phyloP scores from a whole-genome alignment of 2,113 vertebrate genomes.

The Hippopotamus amphibius region DNA sequence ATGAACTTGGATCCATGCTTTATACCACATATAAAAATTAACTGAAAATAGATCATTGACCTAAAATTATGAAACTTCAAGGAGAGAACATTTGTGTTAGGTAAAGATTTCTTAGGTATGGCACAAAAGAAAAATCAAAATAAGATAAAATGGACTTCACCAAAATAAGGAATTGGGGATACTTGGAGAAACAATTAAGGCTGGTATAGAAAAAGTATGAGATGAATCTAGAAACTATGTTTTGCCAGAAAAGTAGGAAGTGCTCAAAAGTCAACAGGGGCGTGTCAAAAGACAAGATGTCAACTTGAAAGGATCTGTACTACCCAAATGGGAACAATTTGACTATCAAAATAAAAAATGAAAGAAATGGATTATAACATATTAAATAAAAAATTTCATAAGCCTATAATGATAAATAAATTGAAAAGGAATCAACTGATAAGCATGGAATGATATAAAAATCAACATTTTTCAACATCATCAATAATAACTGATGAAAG shows the following conservation, averaged over 20 bases:
- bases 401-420: neutral
- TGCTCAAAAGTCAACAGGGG: neutral
- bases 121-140: slow-evolving; percentile 9
- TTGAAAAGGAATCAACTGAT: neutral
- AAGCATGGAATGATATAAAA: neutral
- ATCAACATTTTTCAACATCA: neutral
- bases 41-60: neutral
- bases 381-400: neutral
- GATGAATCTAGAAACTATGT: neutral
- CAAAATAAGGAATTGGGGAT: slow-evolving; percentile 9
- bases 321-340: neutral
- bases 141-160: neutral
- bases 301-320: neutral
- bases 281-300: neutral
- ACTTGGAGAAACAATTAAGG: neutral
- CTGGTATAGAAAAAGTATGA: neutral
- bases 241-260: neutral
- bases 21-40: slow-evolving; percentile 2
- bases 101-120: slow-evolving; percentile 25
- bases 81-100: neutral
- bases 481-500: neutral
- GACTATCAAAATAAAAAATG: slow-evolving; percentile 2
- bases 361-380: neutral
- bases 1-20: neutral
- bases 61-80: neutral